These are phyloP conservation scores for Sanderia malayensis DNA, from an alignment of 30 jellyfish, hydroid and myxozoan genomes.

Conservation along the genomic window DNA sequence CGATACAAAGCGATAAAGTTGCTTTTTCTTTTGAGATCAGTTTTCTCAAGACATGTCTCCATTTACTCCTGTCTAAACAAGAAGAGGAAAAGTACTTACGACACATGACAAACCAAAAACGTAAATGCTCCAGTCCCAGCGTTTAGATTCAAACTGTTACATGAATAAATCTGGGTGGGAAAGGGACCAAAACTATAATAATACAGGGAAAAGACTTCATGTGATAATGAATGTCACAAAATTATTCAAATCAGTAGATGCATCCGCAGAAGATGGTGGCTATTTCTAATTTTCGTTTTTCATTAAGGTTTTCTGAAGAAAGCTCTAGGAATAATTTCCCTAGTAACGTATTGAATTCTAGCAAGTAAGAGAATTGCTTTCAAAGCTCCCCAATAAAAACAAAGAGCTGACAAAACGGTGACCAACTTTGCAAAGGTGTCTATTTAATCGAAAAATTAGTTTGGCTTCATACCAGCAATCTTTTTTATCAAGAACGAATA, in stretches of 20 bases:
- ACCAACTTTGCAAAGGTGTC: neutral
- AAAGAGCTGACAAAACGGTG: neutral
- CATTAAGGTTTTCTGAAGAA: neutral
- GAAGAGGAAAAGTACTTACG: neutral
- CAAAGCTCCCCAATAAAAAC: neutral
- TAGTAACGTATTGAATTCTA: neutral
- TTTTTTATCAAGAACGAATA: neutral
- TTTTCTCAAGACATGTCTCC: conserved; percentile 1
- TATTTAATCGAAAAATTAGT: neutral
- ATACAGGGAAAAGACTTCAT: neutral
- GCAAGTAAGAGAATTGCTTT: too few species aligned
- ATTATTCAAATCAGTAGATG: neutral
- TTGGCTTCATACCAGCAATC: neutral
- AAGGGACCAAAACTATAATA: neutral
- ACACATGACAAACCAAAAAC: neutral
- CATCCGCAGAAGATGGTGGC: neutral
- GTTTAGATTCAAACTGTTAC: neutral
- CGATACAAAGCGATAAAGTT: neutral
- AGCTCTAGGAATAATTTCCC: neutral
- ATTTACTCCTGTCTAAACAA: neutral
- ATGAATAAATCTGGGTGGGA: neutral
- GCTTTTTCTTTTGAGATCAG: neutral
- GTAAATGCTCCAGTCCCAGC: neutral
- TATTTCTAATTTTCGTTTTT: neutral
- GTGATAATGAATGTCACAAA: neutral